Conservation (phyloP, 2,113 vertebrate species). For the Delphinapterus leucas region DNA sequence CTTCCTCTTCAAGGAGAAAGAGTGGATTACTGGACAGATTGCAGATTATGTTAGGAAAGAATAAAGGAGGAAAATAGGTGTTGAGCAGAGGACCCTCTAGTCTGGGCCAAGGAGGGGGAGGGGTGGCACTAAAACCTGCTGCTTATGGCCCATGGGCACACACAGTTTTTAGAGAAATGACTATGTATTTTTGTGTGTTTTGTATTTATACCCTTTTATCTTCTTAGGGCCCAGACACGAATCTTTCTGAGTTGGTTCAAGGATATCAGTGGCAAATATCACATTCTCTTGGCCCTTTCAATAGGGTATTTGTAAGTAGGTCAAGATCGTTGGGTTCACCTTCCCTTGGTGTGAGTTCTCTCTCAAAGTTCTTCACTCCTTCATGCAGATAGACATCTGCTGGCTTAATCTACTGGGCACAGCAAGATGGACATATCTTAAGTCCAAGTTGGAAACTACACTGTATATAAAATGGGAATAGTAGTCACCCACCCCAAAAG, state of each 20-base stretch:
- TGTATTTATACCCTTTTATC: not conserved
- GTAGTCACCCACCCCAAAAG: not conserved
- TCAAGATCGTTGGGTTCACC: not conserved
- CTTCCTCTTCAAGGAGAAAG: not conserved
- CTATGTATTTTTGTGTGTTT: not conserved
- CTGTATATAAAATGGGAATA: not conserved
- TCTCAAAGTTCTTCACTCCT: not conserved
- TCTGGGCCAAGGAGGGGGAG: not conserved
- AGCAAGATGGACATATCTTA: not conserved
- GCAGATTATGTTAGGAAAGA: not conserved
- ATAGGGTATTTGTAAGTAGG: not conserved
- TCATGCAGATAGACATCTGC: not conserved
- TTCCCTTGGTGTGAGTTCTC: not conserved
- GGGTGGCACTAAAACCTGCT: not conserved
- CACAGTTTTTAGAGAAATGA: not conserved
- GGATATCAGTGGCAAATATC: not conserved
- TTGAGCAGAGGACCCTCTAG: not conserved
- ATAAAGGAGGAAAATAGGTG: not conserved
- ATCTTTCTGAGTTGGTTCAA: not conserved
- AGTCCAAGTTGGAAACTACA: not conserved
- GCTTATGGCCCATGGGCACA: not conserved
- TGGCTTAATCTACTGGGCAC: not conserved
- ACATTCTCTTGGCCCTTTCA: not conserved
- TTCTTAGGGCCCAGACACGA: not conserved
- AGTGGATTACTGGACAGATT: not conserved